Conservation (phyloP, 2,888 invertebrate genomes). For the Magallana nippona region DNA sequence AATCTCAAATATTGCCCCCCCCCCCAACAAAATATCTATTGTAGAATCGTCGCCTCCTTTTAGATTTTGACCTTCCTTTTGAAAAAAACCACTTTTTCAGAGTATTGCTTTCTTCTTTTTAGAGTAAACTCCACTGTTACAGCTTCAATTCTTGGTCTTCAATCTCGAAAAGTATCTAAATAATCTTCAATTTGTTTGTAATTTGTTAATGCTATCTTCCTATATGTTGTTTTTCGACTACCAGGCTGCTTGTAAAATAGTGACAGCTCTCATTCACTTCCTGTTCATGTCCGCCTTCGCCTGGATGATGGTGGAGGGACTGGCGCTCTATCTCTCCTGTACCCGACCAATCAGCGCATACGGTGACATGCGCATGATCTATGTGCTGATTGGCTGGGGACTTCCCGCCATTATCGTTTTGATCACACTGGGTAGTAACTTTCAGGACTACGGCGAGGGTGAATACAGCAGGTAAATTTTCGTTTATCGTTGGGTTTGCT, state of each 20-base stretch:
- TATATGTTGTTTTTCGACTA: background rate
- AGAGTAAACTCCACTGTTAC: too few relatives aligned
- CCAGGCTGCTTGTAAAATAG: slow-evolving; percentile 65
- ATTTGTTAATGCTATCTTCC: too few relatives aligned
- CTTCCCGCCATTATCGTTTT: slow-evolving; percentile 64
- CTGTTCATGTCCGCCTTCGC: slow-evolving; percentile 66
- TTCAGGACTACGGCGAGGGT: slow-evolving; percentile 64
- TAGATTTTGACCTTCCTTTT: too few relatives aligned
- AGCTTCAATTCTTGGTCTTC: too few relatives aligned
- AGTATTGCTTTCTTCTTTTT: too few relatives aligned
- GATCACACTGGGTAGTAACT: slow-evolving; percentile 63
- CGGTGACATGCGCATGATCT: slow-evolving; percentile 61
- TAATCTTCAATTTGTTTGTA: too few relatives aligned
- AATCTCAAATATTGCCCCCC: too few relatives aligned
- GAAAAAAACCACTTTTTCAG: too few relatives aligned
- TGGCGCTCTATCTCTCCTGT: slow-evolving; percentile 66
- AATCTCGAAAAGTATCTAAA: too few relatives aligned
- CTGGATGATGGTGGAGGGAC: slow-evolving; percentile 70
- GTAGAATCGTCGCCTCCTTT: too few relatives aligned
- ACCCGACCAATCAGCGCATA: slow-evolving; percentile 61
- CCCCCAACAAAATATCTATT: too few relatives aligned
- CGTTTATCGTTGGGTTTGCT: too few relatives aligned
- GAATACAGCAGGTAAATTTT: slow-evolving; percentile 60
- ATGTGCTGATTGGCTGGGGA: slow-evolving; percentile 67
- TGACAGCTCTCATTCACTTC: slow-evolving; percentile 65